Base-by-base conservation (phyloP, 2,888 invertebrate species). In the Iphiclides podalirius region DNA sequence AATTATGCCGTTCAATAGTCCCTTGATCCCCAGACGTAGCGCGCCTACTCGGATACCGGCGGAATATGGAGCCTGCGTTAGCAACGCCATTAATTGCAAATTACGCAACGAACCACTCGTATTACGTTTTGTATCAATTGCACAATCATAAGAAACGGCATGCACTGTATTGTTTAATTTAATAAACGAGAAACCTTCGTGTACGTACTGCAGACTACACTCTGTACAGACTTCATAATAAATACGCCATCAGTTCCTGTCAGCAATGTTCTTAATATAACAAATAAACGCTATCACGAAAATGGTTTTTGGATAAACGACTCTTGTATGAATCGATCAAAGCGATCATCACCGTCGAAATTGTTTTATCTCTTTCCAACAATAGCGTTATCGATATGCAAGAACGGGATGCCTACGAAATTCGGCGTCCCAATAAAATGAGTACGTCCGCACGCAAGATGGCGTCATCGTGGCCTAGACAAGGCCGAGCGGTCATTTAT, bases 391-490 rank as follows among this genome's bases (percentile, higher is more conserved):
- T 52, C 49, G 52, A 49, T 48, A 58, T 52, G 65, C 44, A 43
- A 54, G 71, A 86, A 72, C 60, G 72, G 72, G 84, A 82, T 67
- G 65, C 59, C 57, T 58, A 73, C 67, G n/a, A 70, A 69, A 72
- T 78, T 77, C 68, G 58, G 70, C 75, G 72, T 75, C 72, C 76
- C 63, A 79, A 81, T 79, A 81, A 82, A 84, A 84, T 70, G 70
- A 78, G 76, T 79, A 72, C 77, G 73, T 78, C 73, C 70, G 72
- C 75, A 77, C 75, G 71, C 75, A 76, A 79, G 75, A 84, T 88
- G 87, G 85, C 87, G 87, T 88, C 87, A 86, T 72, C 79, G 75
- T 75, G 87, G 86, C 87, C 87, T 88, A 87, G 87, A 85, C 87
- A 87, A 87, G 87, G 87, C 85, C 87, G 87, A 75, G 74, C 86